Conservation (phyloP, 2,797 vertebrate genomes). For the Pelobates cultripes region DNA sequence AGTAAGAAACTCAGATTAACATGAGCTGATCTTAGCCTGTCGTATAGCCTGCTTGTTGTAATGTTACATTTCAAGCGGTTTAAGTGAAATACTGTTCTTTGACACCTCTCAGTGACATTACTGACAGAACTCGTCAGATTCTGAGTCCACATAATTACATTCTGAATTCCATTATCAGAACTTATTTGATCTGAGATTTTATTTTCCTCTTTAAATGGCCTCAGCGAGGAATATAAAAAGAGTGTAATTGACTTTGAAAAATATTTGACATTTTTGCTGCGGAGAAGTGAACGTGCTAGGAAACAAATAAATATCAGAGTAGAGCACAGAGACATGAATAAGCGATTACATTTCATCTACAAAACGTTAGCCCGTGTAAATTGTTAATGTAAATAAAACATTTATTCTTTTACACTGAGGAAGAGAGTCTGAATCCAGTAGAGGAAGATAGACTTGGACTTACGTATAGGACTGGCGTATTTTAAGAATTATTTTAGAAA, state of each 20-base stretch:
- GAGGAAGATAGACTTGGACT: not conserved
- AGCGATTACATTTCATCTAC: conserved; percentile 36
- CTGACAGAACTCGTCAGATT: conserved; percentile 40
- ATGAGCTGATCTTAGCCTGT: too few relatives aligned
- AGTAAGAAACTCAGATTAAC: too few relatives aligned
- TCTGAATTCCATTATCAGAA: conserved; percentile 51
- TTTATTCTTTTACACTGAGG: conserved; percentile 34
- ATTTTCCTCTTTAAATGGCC: conserved; percentile 42
- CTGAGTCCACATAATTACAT: conserved; percentile 46
- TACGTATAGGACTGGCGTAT: too few relatives aligned
- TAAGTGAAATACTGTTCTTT: conserved; percentile 17
- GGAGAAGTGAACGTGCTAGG: conserved; percentile 26
- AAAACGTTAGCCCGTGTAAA: conserved; percentile 36
- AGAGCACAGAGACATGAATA: conserved; percentile 38
- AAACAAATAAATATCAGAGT: conserved; percentile 46
- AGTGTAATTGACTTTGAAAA: conserved; percentile 54
- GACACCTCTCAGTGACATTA: conserved; percentile 15
- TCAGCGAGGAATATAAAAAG: conserved; percentile 43
- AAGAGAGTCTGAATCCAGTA: not conserved
- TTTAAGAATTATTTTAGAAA: too few relatives aligned
- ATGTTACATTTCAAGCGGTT: not conserved
- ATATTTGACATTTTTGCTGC: conserved; percentile 50
- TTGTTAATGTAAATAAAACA: conserved; percentile 47
- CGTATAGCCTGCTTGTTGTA: conserved; percentile 9
- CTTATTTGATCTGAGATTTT: conserved; percentile 49